Evolutionary conservation across 2,888 invertebrate genomes (phyloP), one percentile per base, ranked within the genome.

Genomic region (Tethea ocularis): DNA sequence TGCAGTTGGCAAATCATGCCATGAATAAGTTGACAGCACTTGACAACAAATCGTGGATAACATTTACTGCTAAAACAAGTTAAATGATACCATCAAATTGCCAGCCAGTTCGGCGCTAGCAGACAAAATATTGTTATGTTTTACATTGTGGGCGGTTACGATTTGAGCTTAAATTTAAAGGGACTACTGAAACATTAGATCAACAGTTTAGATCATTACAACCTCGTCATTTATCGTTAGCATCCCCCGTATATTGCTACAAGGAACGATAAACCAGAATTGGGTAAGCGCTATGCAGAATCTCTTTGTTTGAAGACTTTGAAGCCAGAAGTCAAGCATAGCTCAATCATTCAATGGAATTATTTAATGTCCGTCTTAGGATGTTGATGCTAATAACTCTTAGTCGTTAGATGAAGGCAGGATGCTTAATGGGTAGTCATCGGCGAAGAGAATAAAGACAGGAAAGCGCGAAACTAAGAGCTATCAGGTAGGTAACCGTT

Each of bases 1-100:
- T 20, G 10, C 46, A 46, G n/a, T 20, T 41, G 41, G 41, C 17
- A 41, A 0, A 17, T n/a, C 4, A 41, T 17, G 8, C 4, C 7
- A 17, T 41, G n/a, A 8, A 41, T n/a, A 41, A 41, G 41, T 8
- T 20, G n/a, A 46, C 46, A 20, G 20, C 8, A 46, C 20, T 20
- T 20, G 46, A 46, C 46, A 46, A 46, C 46, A 46, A 73, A 63
- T 71, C 68, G 60, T 65, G 67, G 64, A 61, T 59, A 46, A 46
- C 46, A 46, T 46, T 46, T 20, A 46, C 46, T 46, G 20, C 46
- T 46, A 20, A 46, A 46, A 46, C 46, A 46, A 2, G 46, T 46
- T 46, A 46, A 46, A 8, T 20, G 46, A 46, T 46, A 20, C 1
- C 20, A 46, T 46, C 46, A 46, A 46, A 46, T 46, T 20, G 46